Base-by-base conservation (phyloP, 1,140 invertebrate species). In the Diprion similis region DNA sequence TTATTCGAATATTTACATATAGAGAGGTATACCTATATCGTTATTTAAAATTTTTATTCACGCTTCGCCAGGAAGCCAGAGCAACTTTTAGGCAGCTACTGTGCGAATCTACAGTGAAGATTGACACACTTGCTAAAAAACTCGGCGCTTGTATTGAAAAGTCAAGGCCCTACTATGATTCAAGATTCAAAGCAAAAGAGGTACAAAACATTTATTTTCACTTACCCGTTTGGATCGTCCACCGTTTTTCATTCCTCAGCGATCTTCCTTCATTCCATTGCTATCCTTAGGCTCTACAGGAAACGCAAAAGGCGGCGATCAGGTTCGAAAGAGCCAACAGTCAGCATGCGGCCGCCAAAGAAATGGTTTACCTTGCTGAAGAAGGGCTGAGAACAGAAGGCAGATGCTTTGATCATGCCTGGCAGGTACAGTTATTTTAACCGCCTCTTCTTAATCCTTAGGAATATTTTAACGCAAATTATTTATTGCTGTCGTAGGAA, bases 311-410 rank as follows among this genome's bases (percentile, higher is more conserved):
- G 81, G 96, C 97, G 64, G 97, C 97, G 48, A 93, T 96, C 51
- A 93, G 95, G 83, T 99, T 96, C 85, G 96, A 98, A 86, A 91
- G 95, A 82, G 96, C 97, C 46, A 98, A 95, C 87, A 95, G 95
- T 95, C 87, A 90, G 79, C 95, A 98, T 89, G 92, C 94, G 73
- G 96, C 96, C n/a, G 97, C 97, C 4, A 98, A 98, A 89, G 96
- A 98, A 89, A 98, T 97, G 67, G 96, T 99, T 74, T 93, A 94
- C 9, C 84, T 98, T 75, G 97, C 97, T 1, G 97, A 99, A 87
- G 92, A 96, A 84, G 91, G 95, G 65, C 95, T 96, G 78, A 94
- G 92, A 78, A 87, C 86, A 1, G 87, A 91, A 86, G 83, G 85
- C 70, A 80, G 85, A 80, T 83, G 85, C 78, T 86, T 97, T 86